Percentiles rank a stretch among this genome's conserved stretches.
Evolutionary conservation across 2,888 invertebrate genomes (phyloP).

Genomic region (Glyphotaelius pellucidus): DNA sequence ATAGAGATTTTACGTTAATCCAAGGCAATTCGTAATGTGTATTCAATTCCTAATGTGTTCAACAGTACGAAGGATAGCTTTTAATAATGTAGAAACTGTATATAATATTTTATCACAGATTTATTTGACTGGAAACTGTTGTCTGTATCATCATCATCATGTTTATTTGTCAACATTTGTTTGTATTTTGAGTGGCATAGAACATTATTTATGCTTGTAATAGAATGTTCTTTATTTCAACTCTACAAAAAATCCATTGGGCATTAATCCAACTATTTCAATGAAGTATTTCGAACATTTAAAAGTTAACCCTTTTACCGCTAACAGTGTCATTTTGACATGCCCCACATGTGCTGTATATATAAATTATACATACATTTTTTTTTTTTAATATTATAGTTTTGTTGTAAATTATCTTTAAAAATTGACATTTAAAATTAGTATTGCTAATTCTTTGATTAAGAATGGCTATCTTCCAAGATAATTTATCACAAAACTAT

Average conservation of each 20-base stretch:
- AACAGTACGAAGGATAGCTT: neutral
- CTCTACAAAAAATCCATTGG: neutral
- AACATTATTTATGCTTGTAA: neutral
- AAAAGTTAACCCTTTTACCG: neutral
- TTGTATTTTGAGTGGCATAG: neutral
- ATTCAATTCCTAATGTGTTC: constrained; percentile 2
- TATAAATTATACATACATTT: neutral
- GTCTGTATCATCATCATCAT: neutral
- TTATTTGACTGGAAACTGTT: neutral
- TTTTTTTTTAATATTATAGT: neutral
- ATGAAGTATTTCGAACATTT: neutral
- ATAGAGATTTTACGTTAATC: neutral
- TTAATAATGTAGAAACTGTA: neutral
- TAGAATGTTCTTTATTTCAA: neutral
- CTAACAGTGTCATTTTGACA: neutral
- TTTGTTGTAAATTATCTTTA: neutral
- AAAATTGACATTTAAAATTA: neutral
- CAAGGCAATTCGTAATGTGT: neutral
- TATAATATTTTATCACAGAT: neutral
- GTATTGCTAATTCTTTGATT: neutral
- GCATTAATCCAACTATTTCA: neutral
- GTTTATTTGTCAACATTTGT: neutral
- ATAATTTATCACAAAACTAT: neutral
- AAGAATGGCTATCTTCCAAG: neutral
- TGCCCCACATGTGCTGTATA: neutral